phyloP scores from a whole-genome alignment of 1,140 invertebrate genomes.

The Chironomus tepperi region DNA sequence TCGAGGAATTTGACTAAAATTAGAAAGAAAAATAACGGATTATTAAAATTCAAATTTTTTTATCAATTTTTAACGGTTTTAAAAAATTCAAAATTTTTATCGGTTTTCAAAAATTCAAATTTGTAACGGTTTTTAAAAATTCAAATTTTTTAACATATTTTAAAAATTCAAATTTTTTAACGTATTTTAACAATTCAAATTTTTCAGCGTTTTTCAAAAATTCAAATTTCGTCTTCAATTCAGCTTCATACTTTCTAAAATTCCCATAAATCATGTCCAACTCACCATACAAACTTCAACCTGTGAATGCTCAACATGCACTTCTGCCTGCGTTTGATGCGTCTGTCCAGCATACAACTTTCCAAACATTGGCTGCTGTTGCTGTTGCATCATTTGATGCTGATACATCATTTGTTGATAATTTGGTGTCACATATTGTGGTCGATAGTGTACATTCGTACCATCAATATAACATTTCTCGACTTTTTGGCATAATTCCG shows the following conservation, averaged over 20 bases:
- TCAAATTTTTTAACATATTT: background rate
- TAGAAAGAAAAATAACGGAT: background rate
- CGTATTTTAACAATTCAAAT: background rate
- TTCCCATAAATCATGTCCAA: too few species aligned
- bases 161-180: background rate
- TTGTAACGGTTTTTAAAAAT: background rate
- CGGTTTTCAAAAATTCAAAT: too few species aligned
- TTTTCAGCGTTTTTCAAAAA: background rate
- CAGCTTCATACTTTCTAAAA: too few species aligned
- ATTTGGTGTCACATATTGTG: background rate
- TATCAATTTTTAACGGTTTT: too few species aligned
- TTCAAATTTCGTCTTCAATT: too few species aligned
- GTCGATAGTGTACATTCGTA: conserved; percentile 10
- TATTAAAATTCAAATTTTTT: background rate
- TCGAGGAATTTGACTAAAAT: conserved; percentile 82
- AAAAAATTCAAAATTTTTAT: background rate
- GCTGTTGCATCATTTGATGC: conserved; percentile 22
- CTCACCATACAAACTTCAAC: conserved; percentile 34
- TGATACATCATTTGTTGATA: conserved; percentile 10
- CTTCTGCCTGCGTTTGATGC: conserved; percentile 53
- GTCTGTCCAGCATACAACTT: conserved; percentile 39
- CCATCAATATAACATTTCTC: conserved; percentile 28
- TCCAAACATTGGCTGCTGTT: conserved; percentile 42
- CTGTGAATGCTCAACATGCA: conserved; percentile 42
- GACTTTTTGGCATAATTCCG: conserved; percentile 39